Percentiles rank a stretch among this genome's conserved stretches.
Conservation (phyloP, 53 echinoderm and acorn worm species). For the Holothuria leucospilota region DNA sequence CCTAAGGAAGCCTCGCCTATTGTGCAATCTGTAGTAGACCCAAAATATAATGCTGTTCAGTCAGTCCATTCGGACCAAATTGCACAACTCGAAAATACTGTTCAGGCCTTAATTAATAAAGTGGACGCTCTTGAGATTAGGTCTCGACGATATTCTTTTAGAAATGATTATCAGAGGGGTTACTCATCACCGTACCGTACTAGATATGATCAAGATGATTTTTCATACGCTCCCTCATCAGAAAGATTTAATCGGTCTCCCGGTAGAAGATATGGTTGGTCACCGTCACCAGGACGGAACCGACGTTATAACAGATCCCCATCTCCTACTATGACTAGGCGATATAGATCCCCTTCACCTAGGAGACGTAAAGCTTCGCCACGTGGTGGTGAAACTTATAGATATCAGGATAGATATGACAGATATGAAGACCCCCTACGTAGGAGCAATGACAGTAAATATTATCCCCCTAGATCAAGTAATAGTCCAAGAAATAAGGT, state of each 20-base stretch:
- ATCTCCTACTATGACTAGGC: not conserved
- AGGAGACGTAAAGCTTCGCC: not conserved
- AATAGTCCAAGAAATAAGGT: too few species aligned
- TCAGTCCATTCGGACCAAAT: too few species aligned
- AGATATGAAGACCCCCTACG: too few species aligned
- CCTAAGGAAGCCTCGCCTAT: too few species aligned
- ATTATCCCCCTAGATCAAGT: too few species aligned
- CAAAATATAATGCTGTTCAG: too few species aligned
- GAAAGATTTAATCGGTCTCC: not conserved
- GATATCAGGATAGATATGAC: too few species aligned
- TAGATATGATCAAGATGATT: not conserved
- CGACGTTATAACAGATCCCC: not conserved
- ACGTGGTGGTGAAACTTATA: not conserved
- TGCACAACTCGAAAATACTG: not conserved
- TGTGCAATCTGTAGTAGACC: too few species aligned
- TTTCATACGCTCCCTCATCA: not conserved
- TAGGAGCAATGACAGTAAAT: too few species aligned
- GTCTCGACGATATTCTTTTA: too few species aligned
- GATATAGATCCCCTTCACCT: not conserved
- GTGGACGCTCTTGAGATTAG: not conserved
- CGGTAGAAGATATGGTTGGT: not conserved
- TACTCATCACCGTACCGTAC: not conserved
- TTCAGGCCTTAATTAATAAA: not conserved
- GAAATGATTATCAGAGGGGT: not conserved
- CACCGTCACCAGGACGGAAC: not conserved